Conservation (phyloP, 1,140 invertebrate species). For the Gonioctena quinquepunctata region DNA sequence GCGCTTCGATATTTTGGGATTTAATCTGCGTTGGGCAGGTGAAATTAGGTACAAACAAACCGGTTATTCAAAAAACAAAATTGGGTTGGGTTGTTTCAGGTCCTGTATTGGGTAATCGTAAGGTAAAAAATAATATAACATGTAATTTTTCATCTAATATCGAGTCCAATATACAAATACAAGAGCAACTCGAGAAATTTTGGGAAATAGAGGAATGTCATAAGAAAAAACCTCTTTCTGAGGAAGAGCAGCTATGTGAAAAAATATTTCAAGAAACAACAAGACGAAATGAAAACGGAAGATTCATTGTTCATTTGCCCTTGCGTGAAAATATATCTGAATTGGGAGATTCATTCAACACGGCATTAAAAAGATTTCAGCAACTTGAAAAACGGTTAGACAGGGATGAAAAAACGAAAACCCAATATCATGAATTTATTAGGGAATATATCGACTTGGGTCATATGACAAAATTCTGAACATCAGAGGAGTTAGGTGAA, state of each 20-base stretch:
- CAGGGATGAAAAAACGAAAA: neutral
- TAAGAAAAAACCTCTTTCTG: neutral
- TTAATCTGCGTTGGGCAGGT: neutral
- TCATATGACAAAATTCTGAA: conserved; percentile 2
- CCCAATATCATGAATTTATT: conserved; percentile 1
- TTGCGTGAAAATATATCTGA: neutral
- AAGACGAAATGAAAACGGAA: neutral
- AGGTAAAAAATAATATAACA: neutral
- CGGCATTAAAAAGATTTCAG: neutral
- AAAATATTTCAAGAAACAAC: neutral
- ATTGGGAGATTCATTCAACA: neutral
- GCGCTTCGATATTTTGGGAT: neutral
- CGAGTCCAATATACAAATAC: neutral
- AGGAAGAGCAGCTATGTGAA: neutral
- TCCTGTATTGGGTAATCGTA: neutral
- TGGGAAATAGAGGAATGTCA: neutral
- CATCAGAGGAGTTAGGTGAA: neutral
- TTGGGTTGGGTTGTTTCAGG: neutral
- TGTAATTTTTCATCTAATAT: neutral
- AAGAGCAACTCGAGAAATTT: neutral
- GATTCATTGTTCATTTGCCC: conserved; percentile 8
- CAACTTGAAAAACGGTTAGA: conserved; percentile 2
- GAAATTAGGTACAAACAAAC: neutral
- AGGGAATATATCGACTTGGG: neutral
- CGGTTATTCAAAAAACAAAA: neutral